phyloP scores from a whole-genome alignment of 2,113 vertebrate genomes.

The Chaetorhynchus papuensis region DNA sequence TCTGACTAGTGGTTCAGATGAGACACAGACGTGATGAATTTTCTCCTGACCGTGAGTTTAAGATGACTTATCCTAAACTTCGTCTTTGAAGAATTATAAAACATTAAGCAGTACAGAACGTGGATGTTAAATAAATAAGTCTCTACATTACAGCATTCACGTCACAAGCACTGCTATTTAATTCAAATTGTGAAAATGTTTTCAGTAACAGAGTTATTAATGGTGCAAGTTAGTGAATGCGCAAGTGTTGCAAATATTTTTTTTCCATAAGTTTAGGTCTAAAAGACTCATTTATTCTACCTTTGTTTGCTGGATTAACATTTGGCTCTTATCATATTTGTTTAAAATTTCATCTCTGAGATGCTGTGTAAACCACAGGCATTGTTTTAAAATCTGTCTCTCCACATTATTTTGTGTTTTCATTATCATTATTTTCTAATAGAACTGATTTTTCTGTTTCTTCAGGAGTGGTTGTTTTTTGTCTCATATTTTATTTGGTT shows the following conservation, averaged over 20 bases:
- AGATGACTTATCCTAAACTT: neutral
- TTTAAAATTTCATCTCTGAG: neutral
- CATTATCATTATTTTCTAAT: neutral
- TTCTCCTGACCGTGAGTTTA: neutral
- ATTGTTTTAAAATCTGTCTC: neutral
- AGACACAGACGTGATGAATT: neutral
- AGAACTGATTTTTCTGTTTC: neutral
- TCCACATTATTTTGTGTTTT: neutral
- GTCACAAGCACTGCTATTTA: neutral
- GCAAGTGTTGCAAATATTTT: neutral
- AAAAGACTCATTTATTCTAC: neutral
- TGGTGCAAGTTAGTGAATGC: neutral
- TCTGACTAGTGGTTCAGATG: neutral
- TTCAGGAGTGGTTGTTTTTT: neutral
- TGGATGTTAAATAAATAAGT: neutral
- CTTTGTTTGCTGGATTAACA: neutral
- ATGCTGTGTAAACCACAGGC: neutral
- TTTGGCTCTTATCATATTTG: neutral
- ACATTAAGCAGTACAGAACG: neutral
- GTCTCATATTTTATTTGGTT: neutral
- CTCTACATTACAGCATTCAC: neutral
- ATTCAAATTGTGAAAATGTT: neutral
- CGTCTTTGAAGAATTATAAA: neutral
- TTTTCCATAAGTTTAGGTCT: neutral
- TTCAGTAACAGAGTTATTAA: neutral